A percentile compares a stretch with the other conserved stretches of the same genome.
These are phyloP conservation scores for Nephila pilipes DNA, from an alignment of 1,140 invertebrate genomes.

Conservation along the genomic window DNA sequence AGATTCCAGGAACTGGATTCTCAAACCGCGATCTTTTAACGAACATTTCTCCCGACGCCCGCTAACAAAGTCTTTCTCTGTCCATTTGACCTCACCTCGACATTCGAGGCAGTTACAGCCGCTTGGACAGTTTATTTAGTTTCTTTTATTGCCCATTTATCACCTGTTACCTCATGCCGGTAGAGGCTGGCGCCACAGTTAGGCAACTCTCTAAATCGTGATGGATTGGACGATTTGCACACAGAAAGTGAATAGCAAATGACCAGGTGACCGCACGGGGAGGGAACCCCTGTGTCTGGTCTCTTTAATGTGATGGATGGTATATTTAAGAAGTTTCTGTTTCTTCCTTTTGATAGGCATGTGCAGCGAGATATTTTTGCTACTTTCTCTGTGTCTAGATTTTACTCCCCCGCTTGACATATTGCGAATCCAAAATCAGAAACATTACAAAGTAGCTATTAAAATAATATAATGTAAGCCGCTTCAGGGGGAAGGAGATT, in stretches of 20 bases:
- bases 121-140: conserved; percentile 26
- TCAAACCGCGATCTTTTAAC: not conserved
- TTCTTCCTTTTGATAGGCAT: not conserved
- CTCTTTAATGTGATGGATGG: conserved; percentile 7
- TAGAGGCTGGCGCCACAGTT: conserved; percentile 32
- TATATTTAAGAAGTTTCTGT: not conserved
- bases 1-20: conserved; percentile 7
- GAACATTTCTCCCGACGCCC: not conserved
- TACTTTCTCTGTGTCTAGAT: not conserved
- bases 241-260: conserved; percentile 16
- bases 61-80: conserved; percentile 27
- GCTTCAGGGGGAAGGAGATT: too few relatives aligned
- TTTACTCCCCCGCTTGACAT: not conserved
- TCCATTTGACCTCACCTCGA: conserved; percentile 53
- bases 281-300: not conserved
- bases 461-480: too few relatives aligned
- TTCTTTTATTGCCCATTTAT: conserved; percentile 55
- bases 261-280: not conserved
- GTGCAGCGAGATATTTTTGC: not conserved
- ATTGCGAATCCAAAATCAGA: too few relatives aligned
- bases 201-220: conserved; percentile 8
- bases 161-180: conserved; percentile 44
- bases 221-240: conserved; percentile 22
- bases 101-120: conserved; percentile 20
- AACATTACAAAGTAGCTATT: too few relatives aligned